A percentile compares a stretch with the other conserved stretches of the same genome.
Evolutionary conservation across 2,797 vertebrate genomes (phyloP).

Genomic region (Alca torda): DNA sequence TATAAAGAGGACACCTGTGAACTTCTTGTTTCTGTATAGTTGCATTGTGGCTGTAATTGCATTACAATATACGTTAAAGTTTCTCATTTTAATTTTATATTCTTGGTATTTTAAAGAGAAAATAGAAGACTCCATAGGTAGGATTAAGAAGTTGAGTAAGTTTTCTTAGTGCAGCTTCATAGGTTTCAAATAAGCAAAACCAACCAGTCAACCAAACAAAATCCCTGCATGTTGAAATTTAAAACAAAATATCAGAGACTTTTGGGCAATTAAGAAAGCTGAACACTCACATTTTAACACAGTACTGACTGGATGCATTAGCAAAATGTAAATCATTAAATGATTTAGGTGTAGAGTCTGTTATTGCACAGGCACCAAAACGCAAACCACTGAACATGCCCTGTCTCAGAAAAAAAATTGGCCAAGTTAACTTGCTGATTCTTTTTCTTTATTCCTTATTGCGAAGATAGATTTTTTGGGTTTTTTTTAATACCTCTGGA

Average conservation of each 20-base stretch:
- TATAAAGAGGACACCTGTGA: neutral
- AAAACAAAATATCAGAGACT: neutral
- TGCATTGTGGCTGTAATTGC: neutral
- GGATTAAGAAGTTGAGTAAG: neutral
- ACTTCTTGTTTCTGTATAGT: neutral
- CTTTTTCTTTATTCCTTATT: neutral
- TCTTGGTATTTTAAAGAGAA: neutral
- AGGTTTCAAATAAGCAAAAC: neutral
- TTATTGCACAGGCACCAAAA: neutral
- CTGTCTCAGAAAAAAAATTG: neutral
- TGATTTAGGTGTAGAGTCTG: neutral
- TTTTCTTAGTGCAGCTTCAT: conserved; percentile 13
- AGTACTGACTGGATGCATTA: neutral
- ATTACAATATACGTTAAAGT: neutral
- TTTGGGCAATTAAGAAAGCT: neutral
- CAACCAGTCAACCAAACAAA: neutral
- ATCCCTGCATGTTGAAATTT: neutral
- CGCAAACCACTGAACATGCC: neutral
- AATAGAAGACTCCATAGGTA: neutral
- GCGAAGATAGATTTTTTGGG: neutral
- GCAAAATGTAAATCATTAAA: neutral
- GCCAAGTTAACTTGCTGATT: neutral
- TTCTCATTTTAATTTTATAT: neutral
- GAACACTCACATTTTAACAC: neutral
- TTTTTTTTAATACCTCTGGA: neutral